phyloP scores from a whole-genome alignment of 2,113 vertebrate species.

The Grantiella picta region DNA sequence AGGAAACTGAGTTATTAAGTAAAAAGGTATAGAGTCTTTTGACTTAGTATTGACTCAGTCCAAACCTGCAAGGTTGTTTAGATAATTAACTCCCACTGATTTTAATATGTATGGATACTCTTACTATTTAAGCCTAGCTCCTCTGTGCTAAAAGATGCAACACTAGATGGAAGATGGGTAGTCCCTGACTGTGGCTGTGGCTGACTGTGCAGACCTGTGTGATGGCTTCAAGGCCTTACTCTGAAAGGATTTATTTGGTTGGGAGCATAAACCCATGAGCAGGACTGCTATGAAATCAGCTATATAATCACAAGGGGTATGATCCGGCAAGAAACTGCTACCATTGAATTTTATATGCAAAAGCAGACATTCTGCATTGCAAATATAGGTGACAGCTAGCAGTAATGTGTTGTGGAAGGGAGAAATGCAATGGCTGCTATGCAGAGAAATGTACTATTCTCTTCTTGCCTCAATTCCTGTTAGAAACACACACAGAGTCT shows the following conservation, averaged over 20 bases:
- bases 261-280: not conserved
- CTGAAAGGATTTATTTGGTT: not conserved
- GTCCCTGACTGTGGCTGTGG: not conserved
- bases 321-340: not conserved
- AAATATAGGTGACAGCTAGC: not conserved
- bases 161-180: not conserved
- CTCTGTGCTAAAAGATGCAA: not conserved
- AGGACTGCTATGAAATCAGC: not conserved
- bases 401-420: not conserved
- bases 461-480: not conserved
- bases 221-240: not conserved
- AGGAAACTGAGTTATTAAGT: not conserved
- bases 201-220: not conserved
- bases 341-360: not conserved
- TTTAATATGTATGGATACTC: not conserved
- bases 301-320: not conserved
- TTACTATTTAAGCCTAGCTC: not conserved
- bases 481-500: not conserved
- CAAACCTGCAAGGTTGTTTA: not conserved
- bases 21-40: not conserved
- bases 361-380: not conserved
- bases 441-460: not conserved
- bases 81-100: not conserved
- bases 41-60: not conserved
- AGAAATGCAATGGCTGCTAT: not conserved